These are phyloP conservation scores for Urophycis tenuis DNA, from an alignment of 2,797 vertebrate genomes.

Conservation along the genomic window DNA sequence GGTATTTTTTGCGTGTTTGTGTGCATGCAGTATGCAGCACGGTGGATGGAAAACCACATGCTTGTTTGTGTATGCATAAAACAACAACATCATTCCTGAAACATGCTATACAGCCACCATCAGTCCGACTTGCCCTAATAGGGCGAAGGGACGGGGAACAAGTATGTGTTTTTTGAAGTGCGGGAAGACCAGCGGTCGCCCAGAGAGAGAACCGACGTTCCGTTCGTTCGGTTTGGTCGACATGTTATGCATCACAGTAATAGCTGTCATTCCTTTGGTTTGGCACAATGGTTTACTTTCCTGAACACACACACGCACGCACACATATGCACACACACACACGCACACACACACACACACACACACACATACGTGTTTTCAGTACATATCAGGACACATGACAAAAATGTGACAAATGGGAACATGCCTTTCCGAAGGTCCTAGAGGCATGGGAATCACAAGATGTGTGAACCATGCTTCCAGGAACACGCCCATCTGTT, in stretches of 20 bases:
- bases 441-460: conserved; percentile 6
- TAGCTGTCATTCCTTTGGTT: background rate
- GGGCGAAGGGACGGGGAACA: background rate
- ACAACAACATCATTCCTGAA: background rate
- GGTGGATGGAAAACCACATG: no score
- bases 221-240: background rate
- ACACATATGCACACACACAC: background rate
- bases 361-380: background rate
- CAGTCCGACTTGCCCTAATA: background rate
- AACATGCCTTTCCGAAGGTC: conserved; percentile 10
- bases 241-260: background rate
- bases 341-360: background rate
- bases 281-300: conserved; percentile 10
- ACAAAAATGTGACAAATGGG: conserved; percentile 1
- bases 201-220: background rate
- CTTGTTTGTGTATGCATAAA: background rate
- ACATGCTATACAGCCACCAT: background rate
- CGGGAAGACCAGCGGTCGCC: background rate
- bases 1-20: background rate
- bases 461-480: background rate
- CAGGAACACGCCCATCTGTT: conserved; percentile 11
- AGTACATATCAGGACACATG: background rate
- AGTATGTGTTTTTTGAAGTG: background rate
- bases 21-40: no score
- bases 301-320: conserved; percentile 31